These are phyloP conservation scores for Ischnura elegans DNA, from an alignment of 2,888 invertebrate genomes.

Conservation along the genomic window DNA sequence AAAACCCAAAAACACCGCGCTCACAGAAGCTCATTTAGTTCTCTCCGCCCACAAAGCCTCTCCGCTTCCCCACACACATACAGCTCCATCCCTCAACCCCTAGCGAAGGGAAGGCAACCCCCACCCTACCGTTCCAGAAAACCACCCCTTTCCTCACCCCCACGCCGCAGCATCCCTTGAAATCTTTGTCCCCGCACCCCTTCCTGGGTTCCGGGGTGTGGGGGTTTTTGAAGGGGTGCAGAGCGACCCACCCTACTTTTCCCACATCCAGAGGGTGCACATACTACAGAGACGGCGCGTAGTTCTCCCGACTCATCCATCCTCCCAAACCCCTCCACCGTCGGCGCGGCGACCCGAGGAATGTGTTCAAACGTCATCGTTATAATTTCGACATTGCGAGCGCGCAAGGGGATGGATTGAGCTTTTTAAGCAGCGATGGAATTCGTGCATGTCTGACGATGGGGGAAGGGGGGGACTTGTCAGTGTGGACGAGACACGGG, in stretches of 20 bases:
- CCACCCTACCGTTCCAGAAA: too few species aligned
- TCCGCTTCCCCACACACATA: not conserved
- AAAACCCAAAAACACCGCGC: conserved; percentile 17
- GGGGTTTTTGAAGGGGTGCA: not conserved
- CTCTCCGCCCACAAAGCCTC: not conserved
- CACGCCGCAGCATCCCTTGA: not conserved
- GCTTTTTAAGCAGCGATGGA: not conserved
- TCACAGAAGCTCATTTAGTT: not conserved
- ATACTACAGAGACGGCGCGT: not conserved
- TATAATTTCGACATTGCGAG: conserved; percentile 34
- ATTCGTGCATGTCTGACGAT: conserved; percentile 12
- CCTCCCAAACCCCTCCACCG: not conserved
- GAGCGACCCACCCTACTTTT: not conserved
- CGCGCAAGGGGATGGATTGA: not conserved
- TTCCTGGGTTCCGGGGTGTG: too few species aligned
- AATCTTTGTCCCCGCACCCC: not conserved
- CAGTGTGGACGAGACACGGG: not conserved
- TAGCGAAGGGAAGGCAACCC: too few species aligned
- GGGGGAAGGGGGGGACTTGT: not conserved
- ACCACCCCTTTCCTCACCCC: not conserved
- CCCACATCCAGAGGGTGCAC: too few species aligned
- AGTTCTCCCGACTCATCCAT: not conserved
- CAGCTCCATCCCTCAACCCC: not conserved
- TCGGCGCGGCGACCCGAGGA: conserved; percentile 35
- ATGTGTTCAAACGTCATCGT: conserved; percentile 55